Evolutionary conservation across 1,140 invertebrate genomes (phyloP).

Genomic region (Lysiphlebus fabarum): DNA sequence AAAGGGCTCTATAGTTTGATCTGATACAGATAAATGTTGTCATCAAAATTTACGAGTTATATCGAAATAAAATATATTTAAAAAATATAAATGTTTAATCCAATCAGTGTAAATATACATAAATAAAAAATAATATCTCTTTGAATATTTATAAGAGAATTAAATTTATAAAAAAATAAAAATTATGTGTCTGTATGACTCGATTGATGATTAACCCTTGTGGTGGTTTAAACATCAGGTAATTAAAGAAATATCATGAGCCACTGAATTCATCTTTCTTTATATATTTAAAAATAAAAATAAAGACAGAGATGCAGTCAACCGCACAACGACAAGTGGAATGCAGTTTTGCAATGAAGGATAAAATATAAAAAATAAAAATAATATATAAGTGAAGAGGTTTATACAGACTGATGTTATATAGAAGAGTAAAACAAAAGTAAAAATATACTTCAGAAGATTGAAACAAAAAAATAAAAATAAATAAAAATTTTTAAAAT

Average conservation of each 20-base stretch:
- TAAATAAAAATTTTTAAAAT: too few species aligned
- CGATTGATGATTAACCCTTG: conserved; percentile 21
- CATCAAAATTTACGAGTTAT: too few species aligned
- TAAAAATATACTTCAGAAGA: too few species aligned
- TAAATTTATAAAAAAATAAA: too few species aligned
- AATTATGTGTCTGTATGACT: conserved; percentile 14
- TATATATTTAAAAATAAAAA: not conserved
- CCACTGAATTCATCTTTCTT: conserved; percentile 13
- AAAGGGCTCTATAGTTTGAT: not conserved
- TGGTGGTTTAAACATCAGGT: conserved; percentile 16
- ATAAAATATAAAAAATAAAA: conserved; percentile 4
- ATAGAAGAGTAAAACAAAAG: conserved; percentile 11
- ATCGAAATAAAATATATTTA: too few species aligned
- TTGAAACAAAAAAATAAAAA: not conserved
- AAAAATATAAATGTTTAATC: too few species aligned
- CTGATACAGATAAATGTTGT: too few species aligned
- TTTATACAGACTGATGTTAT: conserved; percentile 9
- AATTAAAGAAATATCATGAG: conserved; percentile 22
- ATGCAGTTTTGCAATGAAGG: conserved; percentile 20
- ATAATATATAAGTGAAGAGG: not conserved
- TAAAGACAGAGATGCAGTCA: not conserved
- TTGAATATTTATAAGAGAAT: too few species aligned
- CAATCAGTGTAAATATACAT: too few species aligned
- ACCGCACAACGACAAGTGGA: conserved; percentile 17
- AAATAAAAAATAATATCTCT: too few species aligned